Evolutionary conservation across 2,888 invertebrate genomes (phyloP).

Genomic region (Stramonita haemastoma): DNA sequence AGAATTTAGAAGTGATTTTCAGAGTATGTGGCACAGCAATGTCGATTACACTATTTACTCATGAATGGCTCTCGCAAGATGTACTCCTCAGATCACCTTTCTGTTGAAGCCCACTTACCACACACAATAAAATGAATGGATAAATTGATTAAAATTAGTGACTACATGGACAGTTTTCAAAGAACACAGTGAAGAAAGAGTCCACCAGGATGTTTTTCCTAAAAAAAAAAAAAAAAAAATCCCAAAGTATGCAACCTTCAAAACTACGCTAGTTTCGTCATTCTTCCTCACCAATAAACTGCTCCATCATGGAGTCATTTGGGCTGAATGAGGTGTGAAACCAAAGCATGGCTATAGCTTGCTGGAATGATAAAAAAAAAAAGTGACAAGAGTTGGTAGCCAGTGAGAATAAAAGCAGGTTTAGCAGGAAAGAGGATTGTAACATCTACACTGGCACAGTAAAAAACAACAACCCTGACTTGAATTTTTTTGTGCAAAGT

Average conservation of each 20-base stretch:
- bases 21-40: not conserved
- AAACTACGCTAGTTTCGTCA: not conserved
- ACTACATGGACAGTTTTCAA: not conserved
- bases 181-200: not conserved
- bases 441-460: too few species aligned
- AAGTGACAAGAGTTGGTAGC: too few species aligned
- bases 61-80: not conserved
- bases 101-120: not conserved
- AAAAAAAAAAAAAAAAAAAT: not conserved
- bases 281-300: too few species aligned
- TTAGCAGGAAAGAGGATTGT: too few species aligned
- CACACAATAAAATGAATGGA: not conserved
- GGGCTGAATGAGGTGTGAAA: too few species aligned
- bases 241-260: not conserved
- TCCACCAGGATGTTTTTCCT: not conserved
- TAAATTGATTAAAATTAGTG: not conserved
- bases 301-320: too few species aligned
- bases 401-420: too few species aligned
- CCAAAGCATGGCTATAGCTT: too few species aligned
- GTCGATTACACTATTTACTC: not conserved
- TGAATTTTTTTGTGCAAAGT: too few species aligned
- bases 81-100: not conserved
- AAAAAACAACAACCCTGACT: too few species aligned
- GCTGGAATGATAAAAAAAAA: too few species aligned
- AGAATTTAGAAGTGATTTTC: not conserved